phyloP scores from a whole-genome alignment of 2,797 vertebrate genomes.

The Ceryle rudis region DNA sequence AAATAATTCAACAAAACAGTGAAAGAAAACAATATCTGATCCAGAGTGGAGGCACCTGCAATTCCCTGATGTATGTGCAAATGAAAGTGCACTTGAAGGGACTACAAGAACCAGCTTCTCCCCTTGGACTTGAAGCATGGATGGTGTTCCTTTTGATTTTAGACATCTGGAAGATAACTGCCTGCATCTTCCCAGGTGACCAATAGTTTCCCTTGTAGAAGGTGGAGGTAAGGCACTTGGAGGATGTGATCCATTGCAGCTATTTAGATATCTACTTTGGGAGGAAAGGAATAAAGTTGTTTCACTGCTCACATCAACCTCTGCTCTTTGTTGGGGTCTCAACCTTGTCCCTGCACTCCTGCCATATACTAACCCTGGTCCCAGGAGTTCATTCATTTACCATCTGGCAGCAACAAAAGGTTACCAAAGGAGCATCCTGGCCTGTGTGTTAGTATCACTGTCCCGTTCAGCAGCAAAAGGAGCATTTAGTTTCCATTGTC shows the following conservation, averaged over 20 bases:
- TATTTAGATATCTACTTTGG: not conserved
- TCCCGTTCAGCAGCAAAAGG: not conserved
- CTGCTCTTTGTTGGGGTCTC: not conserved
- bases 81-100: not conserved
- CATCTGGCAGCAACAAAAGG: not conserved
- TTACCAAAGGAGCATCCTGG: not conserved
- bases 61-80: not conserved
- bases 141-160: not conserved
- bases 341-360: not conserved
- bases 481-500: not conserved
- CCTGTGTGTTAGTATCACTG: not conserved
- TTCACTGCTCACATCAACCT: not conserved
- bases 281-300: not conserved
- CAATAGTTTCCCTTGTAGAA: not conserved
- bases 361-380: not conserved
- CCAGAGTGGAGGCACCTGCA: not conserved
- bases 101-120: not conserved
- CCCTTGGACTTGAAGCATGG: not conserved
- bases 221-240: not conserved
- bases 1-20: conserved; percentile 3
- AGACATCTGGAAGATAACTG: not conserved
- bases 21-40: not conserved
- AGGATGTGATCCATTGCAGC: not conserved
- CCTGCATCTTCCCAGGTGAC: not conserved
- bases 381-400: not conserved